These are phyloP conservation scores for Morpho helenor DNA, from an alignment of 2,888 invertebrate genomes.

Conservation along the genomic window DNA sequence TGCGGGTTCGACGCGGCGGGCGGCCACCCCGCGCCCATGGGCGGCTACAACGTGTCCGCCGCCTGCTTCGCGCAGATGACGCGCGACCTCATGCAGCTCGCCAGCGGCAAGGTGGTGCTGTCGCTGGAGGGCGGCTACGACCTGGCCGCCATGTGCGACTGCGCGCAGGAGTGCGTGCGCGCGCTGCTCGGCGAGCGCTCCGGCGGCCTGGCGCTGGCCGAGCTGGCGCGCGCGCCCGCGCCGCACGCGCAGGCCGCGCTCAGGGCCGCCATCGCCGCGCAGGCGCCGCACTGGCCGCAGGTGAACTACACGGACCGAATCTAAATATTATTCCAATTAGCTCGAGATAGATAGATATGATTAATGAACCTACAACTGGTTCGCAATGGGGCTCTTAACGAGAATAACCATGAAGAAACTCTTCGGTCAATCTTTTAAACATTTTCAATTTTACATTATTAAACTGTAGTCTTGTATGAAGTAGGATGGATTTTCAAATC, in stretches of 20 bases:
- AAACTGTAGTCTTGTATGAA: too few relatives aligned
- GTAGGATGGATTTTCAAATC: too few relatives aligned
- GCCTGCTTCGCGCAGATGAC: constrained; percentile 99
- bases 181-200: constrained; percentile 93
- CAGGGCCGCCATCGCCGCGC: constrained; percentile 90
- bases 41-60: constrained; percentile 96
- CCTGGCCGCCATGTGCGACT: constrained; percentile 96
- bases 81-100: constrained; percentile 93
- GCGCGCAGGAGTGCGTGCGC: constrained; percentile 96
- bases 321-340: too few relatives aligned
- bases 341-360: too few relatives aligned
- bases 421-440: too few relatives aligned
- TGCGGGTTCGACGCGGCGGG: constrained; percentile 98
- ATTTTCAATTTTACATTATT: too few relatives aligned
- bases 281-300: constrained; percentile 79
- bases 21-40: constrained; percentile 96
- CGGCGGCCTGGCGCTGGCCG: constrained; percentile 83
- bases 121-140: constrained; percentile 99
- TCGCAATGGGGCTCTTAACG: too few relatives aligned
- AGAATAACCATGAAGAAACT: too few relatives aligned
- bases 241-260: constrained; percentile 91
- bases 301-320: constrained; percentile 32
- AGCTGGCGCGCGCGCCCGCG: constrained; percentile 89
- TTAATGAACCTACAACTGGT: too few relatives aligned
- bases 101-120: constrained; percentile 93